A percentile compares a stretch with the other conserved stretches of the same genome.
Conservation (phyloP, 2,113 vertebrate genomes). For the Clarias gariepinus region DNA sequence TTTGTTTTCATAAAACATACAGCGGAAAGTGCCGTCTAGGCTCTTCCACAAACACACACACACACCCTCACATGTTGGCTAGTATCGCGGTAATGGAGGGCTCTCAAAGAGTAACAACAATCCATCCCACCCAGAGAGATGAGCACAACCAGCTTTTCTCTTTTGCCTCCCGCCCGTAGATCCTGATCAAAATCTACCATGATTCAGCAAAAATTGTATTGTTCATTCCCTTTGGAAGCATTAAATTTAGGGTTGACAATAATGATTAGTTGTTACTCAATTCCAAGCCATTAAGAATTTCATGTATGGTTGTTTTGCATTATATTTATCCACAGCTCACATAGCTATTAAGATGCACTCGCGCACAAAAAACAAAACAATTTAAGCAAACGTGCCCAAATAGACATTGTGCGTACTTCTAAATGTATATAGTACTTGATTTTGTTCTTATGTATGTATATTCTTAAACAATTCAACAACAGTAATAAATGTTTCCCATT, state of each 20-base stretch:
- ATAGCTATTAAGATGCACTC: too few species aligned
- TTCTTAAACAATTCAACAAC: not conserved
- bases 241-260: not conserved
- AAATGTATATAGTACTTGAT: not conserved
- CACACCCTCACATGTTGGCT: not conserved
- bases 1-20: not conserved
- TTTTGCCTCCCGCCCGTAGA: not conserved
- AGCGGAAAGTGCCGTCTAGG: not conserved
- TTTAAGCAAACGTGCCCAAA: not conserved
- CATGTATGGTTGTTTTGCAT: too few species aligned
- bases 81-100: not conserved
- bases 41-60: not conserved
- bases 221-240: not conserved
- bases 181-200: not conserved
- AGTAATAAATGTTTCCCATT: not conserved
- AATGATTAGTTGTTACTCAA: too few species aligned
- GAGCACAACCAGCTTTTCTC: not conserved
- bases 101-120: not conserved
- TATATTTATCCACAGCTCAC: too few species aligned
- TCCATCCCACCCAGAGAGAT: not conserved
- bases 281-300: too few species aligned
- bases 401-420: not conserved
- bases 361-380: too few species aligned
- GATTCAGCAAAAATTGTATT: not conserved
- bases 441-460: not conserved